Evolutionary conservation across 2,888 invertebrate species (phyloP).

Genomic region (Dicyrtoma fusca): DNA sequence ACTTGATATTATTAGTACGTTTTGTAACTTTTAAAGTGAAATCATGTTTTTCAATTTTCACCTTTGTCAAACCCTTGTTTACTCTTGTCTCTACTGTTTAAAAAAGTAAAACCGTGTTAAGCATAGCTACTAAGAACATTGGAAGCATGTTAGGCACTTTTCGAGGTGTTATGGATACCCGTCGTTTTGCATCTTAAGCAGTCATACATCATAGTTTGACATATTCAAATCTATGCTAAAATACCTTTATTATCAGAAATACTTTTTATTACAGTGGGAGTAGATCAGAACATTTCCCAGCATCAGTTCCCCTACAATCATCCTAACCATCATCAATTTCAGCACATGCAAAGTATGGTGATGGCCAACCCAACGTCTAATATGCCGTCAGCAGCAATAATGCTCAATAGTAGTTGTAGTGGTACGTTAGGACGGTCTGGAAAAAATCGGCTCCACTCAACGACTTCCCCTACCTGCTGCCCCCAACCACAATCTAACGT

Average conservation of each 20-base stretch:
- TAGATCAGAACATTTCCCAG: slow-evolving; percentile 18
- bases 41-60: no score
- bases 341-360: neutral
- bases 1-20: no score
- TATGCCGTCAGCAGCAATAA: slow-evolving; percentile 14
- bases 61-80: no score
- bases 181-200: no score
- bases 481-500: slow-evolving; percentile 50
- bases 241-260: neutral
- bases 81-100: no score
- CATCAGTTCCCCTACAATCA: slow-evolving; percentile 22
- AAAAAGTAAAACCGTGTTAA: no score
- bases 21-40: no score
- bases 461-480: slow-evolving; percentile 48
- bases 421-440: neutral
- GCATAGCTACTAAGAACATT: no score
- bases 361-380: neutral
- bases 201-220: no score
- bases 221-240: neutral
- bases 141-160: no score
- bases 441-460: slow-evolving; percentile 6
- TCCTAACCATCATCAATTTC: slow-evolving; percentile 9
- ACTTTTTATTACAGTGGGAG: slow-evolving; percentile 5
- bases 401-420: slow-evolving; percentile 11
- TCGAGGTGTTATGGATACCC: no score